Percentiles rank a stretch among this genome's conserved stretches.
phyloP scores from a whole-genome alignment of 1,140 invertebrate species.

The Drosophila suzukii region DNA sequence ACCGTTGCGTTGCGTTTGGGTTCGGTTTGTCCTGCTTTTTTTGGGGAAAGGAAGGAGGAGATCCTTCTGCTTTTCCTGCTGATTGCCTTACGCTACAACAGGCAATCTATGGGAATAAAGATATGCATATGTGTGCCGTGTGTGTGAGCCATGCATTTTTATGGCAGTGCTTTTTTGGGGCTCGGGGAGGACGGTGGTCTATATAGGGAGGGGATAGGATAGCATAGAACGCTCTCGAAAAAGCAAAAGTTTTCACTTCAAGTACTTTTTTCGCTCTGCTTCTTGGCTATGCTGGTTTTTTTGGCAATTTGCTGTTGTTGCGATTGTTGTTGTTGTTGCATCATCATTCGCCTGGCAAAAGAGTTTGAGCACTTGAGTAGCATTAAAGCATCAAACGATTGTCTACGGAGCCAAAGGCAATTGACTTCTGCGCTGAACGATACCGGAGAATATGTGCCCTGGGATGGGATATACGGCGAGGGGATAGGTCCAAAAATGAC shows the following conservation, averaged over 20 bases:
- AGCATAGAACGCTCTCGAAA: conserved; percentile 45
- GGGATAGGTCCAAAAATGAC: neutral
- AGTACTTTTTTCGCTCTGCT: conserved; percentile 61
- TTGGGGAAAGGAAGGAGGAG: neutral
- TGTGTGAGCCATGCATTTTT: conserved; percentile 49
- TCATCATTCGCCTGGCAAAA: conserved; percentile 62
- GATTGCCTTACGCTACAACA: conserved; percentile 46
- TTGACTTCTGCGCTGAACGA: conserved; percentile 23
- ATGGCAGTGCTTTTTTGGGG: conserved; percentile 25
- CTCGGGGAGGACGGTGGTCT: neutral
- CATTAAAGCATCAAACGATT: conserved; percentile 71
- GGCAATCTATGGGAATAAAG: conserved; percentile 49
- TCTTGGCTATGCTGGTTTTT: neutral
- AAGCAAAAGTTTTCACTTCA: conserved; percentile 71
- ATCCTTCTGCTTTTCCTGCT: conserved; percentile 40
- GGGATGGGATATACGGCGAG: neutral
- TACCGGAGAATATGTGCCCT: conserved; percentile 5
- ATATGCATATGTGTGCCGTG: conserved; percentile 44
- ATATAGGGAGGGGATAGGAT: no score
- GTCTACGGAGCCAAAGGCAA: conserved; percentile 48
- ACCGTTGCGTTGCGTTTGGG: conserved; percentile 8
- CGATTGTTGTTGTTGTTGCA: conserved; percentile 30
- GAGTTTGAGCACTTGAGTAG: conserved; percentile 73
- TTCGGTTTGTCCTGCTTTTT: conserved; percentile 4
- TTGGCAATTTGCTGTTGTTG: conserved; percentile 20